These are phyloP conservation scores for Vanessa atalanta DNA, from an alignment of 1,140 invertebrate genomes.

Conservation along the genomic window DNA sequence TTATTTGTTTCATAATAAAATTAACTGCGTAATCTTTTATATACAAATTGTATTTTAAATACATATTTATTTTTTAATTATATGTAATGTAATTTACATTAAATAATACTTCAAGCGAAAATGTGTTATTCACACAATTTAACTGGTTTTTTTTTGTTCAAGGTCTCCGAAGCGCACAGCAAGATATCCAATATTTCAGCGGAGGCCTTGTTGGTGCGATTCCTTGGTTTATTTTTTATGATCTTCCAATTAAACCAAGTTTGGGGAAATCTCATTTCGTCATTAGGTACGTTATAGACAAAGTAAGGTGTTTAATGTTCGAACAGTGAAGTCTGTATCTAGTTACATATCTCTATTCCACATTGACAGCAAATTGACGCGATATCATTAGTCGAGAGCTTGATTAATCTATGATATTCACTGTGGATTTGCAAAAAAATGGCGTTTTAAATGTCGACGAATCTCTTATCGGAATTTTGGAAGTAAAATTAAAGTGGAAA, in stretches of 20 bases:
- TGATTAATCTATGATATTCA: too few relatives aligned
- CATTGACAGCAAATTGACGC: too few relatives aligned
- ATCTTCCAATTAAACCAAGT: constrained; percentile 95
- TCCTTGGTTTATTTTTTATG: constrained; percentile 96
- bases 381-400: too few relatives aligned
- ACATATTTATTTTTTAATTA: background rate
- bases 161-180: constrained; percentile 85
- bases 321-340: too few relatives aligned
- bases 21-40: background rate
- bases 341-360: too few relatives aligned
- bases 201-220: constrained; percentile 88
- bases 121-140: background rate
- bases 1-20: background rate
- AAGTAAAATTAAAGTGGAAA: too few relatives aligned
- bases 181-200: constrained; percentile 83
- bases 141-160: constrained; percentile 32
- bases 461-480: too few relatives aligned
- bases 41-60: background rate
- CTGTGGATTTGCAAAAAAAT: too few relatives aligned
- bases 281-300: constrained; percentile 82
- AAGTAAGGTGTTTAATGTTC: too few relatives aligned
- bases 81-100: too few relatives aligned
- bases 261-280: constrained; percentile 96
- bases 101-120: too few relatives aligned
- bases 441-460: too few relatives aligned